Evolutionary conservation across 1,140 invertebrate species (phyloP).

Genomic region (Drosophila ambigua): DNA sequence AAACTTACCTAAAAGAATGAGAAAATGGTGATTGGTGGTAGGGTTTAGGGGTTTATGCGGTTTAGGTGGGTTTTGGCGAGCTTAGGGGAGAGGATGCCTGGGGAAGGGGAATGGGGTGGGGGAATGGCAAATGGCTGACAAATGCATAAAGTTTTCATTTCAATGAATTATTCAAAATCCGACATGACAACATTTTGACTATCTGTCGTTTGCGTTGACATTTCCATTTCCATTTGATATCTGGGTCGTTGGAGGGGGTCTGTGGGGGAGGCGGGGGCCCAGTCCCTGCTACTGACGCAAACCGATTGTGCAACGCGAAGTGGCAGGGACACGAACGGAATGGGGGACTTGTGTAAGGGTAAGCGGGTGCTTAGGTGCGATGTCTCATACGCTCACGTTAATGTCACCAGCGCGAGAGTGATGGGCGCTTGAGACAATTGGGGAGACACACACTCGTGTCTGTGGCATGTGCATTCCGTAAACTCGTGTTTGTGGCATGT

Average conservation of each 20-base stretch:
- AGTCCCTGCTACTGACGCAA: no score
- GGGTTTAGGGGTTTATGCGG: no score
- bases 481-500: no score
- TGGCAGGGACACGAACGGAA: not conserved
- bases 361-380: conserved; percentile 36
- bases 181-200: conserved; percentile 74
- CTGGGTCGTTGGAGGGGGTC: conserved; percentile 39
- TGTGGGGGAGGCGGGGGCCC: no score
- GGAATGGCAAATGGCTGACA: conserved; percentile 69
- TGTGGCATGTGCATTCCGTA: not conserved
- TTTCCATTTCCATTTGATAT: conserved; percentile 73
- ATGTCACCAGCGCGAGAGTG: conserved; percentile 24
- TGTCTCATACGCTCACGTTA: conserved; percentile 32
- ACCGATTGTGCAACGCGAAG: conserved; percentile 19
- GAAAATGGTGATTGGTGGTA: no score
- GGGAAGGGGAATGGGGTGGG: not conserved
- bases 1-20: no score
- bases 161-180: conserved; percentile 78
- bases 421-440: conserved; percentile 34
- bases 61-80: not conserved
- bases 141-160: conserved; percentile 78
- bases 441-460: conserved; percentile 1
- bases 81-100: not conserved
- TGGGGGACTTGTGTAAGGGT: not conserved
- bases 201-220: conserved; percentile 70